Base-by-base conservation (phyloP, 2,888 invertebrate genomes). In the Beris morrisii region DNA sequence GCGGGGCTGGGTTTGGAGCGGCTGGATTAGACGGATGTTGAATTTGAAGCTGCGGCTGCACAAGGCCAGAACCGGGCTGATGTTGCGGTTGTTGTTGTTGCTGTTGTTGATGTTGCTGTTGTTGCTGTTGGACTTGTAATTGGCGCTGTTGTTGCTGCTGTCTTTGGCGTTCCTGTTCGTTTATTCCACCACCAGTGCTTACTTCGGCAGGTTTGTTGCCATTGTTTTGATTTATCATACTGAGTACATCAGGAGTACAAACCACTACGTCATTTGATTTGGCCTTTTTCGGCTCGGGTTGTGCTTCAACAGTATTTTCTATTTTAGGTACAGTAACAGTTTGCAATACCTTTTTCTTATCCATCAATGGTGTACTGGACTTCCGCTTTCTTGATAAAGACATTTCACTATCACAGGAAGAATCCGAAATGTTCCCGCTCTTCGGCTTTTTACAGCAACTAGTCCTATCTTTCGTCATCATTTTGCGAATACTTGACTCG, bases 211-310 rank as follows among this genome's bases (percentile, higher is more conserved):
- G 38, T 32, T 11, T 38, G 5, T 13, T 30, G 12, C 30, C 11
- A 9, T 61, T 66, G 38, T 38, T 38, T 38, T 50, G 61, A 5
- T 5, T 43, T 9, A 79, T 68, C 77, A 81, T 77, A 67, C 78
- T 79, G 3, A 80, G 70, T 30, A 81, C 71, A 75, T 87, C 87
- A 0, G 87, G 87, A 1, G 87, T 87, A 70, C 87, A 87, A 15
- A 87, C 86, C 12, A 87, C 84, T 71, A 85, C 82, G 68, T 78
- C 78, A 54, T 78, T 79, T 3, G 71, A 69, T 69, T 78, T 64
- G 4, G 48, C 4, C 31, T 79, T 0, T 69, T 43, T 11, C 75
- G 75, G 58, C 78, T 78, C 56, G 4, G 64, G 56, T 38, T 55
- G 64, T 72, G 15, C 11, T 11, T 32, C 43, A 3, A 1, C 45